Percentiles rank a stretch among this genome's conserved stretches.
These are phyloP conservation scores for Montifringilla adamsi DNA, from an alignment of 2,113 vertebrate genomes.

Conservation along the genomic window DNA sequence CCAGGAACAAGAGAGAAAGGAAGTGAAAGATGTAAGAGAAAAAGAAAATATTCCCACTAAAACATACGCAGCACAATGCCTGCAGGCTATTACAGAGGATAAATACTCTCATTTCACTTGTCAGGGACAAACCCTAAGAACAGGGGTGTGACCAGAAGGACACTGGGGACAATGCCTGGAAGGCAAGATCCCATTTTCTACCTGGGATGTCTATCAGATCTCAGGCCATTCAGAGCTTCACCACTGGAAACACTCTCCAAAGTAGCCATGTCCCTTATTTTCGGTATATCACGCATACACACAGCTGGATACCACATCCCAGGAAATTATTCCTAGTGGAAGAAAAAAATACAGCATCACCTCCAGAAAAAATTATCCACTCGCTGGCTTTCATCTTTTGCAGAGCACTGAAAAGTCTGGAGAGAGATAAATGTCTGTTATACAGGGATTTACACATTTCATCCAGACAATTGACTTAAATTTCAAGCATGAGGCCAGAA, in stretches of 20 bases:
- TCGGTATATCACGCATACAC: fast-evolving
- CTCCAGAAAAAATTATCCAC: constrained; percentile 3
- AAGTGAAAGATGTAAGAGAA: neutral
- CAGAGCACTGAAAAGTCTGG: constrained; percentile 16
- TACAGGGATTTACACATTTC: constrained; percentile 43
- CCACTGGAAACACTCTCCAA: neutral
- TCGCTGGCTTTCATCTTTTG: constrained; percentile 31
- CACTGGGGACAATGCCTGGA: neutral
- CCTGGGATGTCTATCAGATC: neutral
- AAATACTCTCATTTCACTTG: neutral
- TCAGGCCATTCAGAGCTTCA: neutral
- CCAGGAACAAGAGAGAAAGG: neutral
- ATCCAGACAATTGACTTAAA: constrained; percentile 49
- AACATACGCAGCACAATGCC: neutral
- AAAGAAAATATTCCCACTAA: neutral
- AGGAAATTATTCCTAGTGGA: neutral
- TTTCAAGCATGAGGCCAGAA: constrained; percentile 39
- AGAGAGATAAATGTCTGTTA: constrained; percentile 40
- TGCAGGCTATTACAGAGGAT: neutral
- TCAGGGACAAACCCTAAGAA: neutral
- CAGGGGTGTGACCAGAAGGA: neutral
- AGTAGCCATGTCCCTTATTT: neutral
- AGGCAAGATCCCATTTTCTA: neutral
- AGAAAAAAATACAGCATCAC: neutral
- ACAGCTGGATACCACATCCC: neutral